phyloP scores from a whole-genome alignment of 2,797 vertebrate species.

The Siniperca undulata region DNA sequence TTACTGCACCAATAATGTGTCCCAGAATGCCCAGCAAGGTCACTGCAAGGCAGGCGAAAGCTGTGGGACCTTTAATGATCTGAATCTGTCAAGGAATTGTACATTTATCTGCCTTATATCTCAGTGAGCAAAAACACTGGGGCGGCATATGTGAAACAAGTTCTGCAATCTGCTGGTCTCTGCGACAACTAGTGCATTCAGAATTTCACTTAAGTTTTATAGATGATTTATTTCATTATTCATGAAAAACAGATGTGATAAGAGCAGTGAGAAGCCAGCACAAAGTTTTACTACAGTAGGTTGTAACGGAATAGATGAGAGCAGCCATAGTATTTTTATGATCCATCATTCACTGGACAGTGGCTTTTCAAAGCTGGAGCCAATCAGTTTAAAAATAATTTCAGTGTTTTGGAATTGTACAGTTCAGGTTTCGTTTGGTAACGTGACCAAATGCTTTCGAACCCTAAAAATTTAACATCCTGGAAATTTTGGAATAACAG shows the following conservation, averaged over 20 bases:
- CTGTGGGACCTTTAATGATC: constrained; percentile 34
- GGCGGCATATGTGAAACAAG: neutral
- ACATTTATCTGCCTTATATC: constrained; percentile 21
- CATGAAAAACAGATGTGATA: constrained; percentile 1
- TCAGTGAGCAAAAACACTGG: constrained; percentile 8
- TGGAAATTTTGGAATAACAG: neutral
- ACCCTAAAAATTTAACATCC: neutral
- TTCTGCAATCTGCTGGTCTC: neutral
- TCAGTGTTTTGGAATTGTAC: neutral
- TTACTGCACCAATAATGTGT: constrained; percentile 49
- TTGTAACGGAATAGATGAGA: neutral
- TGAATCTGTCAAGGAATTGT: constrained; percentile 32
- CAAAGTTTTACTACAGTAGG: neutral
- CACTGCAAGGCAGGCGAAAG: constrained; percentile 27
- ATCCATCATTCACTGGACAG: neutral
- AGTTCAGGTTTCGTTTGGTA: neutral
- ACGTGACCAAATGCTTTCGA: neutral
- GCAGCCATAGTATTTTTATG: neutral
- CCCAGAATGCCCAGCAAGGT: constrained; percentile 48
- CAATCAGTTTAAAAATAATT: neutral
- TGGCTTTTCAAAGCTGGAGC: neutral
- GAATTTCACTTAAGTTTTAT: neutral
- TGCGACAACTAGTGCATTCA: neutral
- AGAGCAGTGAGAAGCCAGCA: neutral
- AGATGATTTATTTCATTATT: constrained; percentile 5